Evolutionary conservation across 2,797 vertebrate genomes (phyloP).

Genomic region (Poecilia wingei): DNA sequence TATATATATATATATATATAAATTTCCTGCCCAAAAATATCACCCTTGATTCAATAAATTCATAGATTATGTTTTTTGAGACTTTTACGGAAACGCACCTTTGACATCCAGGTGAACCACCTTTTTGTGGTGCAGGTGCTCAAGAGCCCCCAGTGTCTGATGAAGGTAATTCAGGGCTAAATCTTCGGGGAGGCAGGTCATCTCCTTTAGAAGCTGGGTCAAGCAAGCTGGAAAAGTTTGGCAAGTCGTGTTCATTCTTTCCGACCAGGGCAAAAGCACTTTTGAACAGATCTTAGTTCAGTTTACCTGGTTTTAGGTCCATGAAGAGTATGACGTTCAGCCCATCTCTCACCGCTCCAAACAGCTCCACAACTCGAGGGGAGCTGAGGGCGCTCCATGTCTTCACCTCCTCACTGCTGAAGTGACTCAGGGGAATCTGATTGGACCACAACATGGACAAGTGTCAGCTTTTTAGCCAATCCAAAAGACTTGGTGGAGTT

Average conservation of each 20-base stretch:
- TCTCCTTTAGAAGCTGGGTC: constrained; percentile 88
- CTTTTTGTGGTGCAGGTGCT: constrained; percentile 87
- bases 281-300: neutral
- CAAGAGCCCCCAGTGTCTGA: constrained; percentile 89
- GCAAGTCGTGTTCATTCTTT: neutral
- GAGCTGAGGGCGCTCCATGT: constrained; percentile 86
- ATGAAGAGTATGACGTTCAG: constrained; percentile 91
- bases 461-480: neutral
- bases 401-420: constrained; percentile 88
- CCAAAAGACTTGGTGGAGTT: neutral
- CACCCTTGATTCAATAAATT: neutral
- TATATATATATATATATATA: neutral
- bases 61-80: neutral
- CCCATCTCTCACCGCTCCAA: constrained; percentile 90
- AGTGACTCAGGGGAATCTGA: constrained; percentile 88
- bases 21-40: neutral
- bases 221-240: constrained; percentile 81
- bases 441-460: neutral
- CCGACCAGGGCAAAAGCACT: fast-evolving
- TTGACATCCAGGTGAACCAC: constrained; percentile 94
- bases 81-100: constrained; percentile 74
- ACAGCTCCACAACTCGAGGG: constrained; percentile 88
- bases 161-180: constrained; percentile 89
- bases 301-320: constrained; percentile 92
- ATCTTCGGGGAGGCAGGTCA: constrained; percentile 86